phyloP scores from a whole-genome alignment of 2,888 invertebrate species.

The Pyrgus malvae region DNA sequence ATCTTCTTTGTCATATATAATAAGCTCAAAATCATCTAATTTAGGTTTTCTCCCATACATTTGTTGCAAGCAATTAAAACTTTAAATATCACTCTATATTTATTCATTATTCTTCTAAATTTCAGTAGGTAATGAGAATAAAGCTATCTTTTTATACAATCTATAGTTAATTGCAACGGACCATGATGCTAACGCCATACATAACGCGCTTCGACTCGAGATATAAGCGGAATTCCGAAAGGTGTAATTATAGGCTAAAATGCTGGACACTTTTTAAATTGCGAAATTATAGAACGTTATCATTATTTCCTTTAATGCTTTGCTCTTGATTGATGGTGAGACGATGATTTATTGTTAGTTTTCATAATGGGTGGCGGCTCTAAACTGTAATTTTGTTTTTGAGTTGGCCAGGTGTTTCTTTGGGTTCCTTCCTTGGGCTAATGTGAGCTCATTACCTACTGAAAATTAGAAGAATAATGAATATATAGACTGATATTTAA shows the following conservation, averaged over 20 bases:
- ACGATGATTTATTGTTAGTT: constrained; percentile 55
- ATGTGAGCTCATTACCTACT: not conserved
- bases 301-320: constrained; percentile 37
- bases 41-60: too few species aligned
- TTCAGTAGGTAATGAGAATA: not conserved
- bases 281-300: constrained; percentile 35
- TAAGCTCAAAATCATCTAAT: too few species aligned
- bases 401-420: not conserved
- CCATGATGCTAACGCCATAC: constrained; percentile 42
- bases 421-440: not conserved
- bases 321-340: constrained; percentile 44
- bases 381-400: constrained; percentile 5
- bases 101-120: too few species aligned
- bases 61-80: too few species aligned
- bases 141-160: too few species aligned
- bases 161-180: constrained; percentile 7
- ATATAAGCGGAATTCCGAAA: constrained; percentile 35
- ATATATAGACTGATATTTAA: too few species aligned
- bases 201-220: constrained; percentile 41
- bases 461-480: too few species aligned
- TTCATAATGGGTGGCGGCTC: constrained; percentile 15
- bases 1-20: too few species aligned
- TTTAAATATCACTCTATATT: too few species aligned
- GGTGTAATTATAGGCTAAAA: constrained; percentile 28
- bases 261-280: constrained; percentile 33